These are phyloP conservation scores for Catocala nupta DNA, from an alignment of 2,888 invertebrate genomes.

Conservation along the genomic window DNA sequence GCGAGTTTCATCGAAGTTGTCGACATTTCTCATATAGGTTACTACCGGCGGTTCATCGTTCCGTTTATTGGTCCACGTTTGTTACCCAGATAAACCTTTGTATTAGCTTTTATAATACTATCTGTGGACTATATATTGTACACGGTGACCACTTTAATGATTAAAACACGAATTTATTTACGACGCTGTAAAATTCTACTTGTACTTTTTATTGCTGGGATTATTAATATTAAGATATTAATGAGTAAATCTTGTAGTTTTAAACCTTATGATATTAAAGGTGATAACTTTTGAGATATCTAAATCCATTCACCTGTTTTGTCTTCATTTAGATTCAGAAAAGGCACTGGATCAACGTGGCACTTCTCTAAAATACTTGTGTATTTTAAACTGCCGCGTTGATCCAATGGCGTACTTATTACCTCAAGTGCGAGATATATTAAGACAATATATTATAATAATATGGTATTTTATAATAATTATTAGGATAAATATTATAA, in stretches of 20 bases:
- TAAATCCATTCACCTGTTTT: no score
- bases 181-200: constrained; percentile 40
- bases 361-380: no score
- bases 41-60: constrained; percentile 84
- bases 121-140: constrained; percentile 70
- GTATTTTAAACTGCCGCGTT: no score
- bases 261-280: no score
- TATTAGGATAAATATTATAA: no score
- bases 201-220: constrained; percentile 27
- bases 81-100: constrained; percentile 83
- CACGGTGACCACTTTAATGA: constrained; percentile 54
- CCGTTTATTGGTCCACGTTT: constrained; percentile 85
- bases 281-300: no score
- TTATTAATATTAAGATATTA: constrained; percentile 34
- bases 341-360: no score
- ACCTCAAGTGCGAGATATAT: no score
- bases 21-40: constrained; percentile 82
- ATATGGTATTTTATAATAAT: no score
- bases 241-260: neutral
- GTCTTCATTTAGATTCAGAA: no score
- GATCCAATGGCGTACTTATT: no score
- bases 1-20: constrained; percentile 57
- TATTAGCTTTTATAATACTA: constrained; percentile 83
- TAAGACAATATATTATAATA: no score
- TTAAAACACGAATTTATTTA: constrained; percentile 50